Evolutionary conservation across 2,888 invertebrate species (phyloP), one percentile per base, ranked within the genome.

Genomic region (Dicyrtoma fusca): DNA sequence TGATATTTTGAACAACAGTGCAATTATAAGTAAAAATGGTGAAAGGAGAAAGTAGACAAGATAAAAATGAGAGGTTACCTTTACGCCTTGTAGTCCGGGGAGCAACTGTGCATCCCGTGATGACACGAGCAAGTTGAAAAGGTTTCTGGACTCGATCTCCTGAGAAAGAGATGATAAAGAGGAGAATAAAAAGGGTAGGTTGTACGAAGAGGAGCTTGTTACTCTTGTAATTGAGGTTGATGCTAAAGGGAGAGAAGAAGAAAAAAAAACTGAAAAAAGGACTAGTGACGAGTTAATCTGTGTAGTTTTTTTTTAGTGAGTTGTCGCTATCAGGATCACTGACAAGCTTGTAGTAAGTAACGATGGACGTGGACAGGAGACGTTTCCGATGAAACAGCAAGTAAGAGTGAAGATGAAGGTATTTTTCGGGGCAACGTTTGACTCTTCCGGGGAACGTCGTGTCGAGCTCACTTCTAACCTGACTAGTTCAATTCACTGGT

Each of bases 401-500:
- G 23, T 13, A 19, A 23, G 55, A 55, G 10, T 17, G 23, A 55
- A 19, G 49, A 49, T 17, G 25, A 26, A 42, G 14, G 61, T 42
- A 17, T 26, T 17, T 3, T 1, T 23, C 17, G 65, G 49, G 47
- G 45, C 10, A 61, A 44, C 61, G 61, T 61, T 44, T 61, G 51
- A 47, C 2, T 49, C 63, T n/a, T 57, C 34, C 34, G 25, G 34
- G 42, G 34, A 66, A 55, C 51, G 25, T 17, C 45, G 23, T 19
- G 19, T 10, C 66, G 23, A 57, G 59, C 44, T 57, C 45, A 68
- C 57, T 68, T 57, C 57, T 57, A 68, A 19, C 23, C 68, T 45
- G 57, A 45, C 57, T 68, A 34, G 10, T 57, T 42, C 68, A 44
- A 57, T 68, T 44, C 57, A 21, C 68, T 57, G 45, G 34, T 42